Percentiles rank a stretch among this genome's conserved stretches.
Evolutionary conservation across 2,113 vertebrate genomes (phyloP).

Genomic region (Arvicanthis niloticus): DNA sequence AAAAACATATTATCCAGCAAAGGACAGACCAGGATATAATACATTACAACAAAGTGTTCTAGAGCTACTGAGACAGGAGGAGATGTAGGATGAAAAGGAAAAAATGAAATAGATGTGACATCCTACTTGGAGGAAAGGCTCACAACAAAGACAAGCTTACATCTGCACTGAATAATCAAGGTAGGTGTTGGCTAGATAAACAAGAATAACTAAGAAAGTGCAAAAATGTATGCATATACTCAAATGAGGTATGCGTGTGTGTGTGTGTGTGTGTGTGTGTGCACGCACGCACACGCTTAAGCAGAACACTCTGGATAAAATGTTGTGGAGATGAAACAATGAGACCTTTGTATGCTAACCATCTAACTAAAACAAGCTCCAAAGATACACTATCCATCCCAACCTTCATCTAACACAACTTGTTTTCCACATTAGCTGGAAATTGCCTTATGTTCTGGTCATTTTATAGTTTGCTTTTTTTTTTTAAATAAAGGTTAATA

Average conservation of each 20-base stretch:
- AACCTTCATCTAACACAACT: slow-evolving; percentile 10
- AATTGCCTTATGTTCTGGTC: slow-evolving; percentile 42
- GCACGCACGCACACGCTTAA: neutral
- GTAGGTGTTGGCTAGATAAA: neutral
- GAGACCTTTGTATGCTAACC: slow-evolving; percentile 11
- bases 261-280: neutral
- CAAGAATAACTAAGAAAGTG: neutral
- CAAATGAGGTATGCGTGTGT: too few relatives aligned
- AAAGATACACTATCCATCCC: neutral
- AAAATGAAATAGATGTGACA: neutral
- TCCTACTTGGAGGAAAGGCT: neutral
- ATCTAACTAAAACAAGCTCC: slow-evolving; percentile 47
- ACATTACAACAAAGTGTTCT: neutral
- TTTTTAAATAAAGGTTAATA: neutral
- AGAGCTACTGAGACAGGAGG: neutral
- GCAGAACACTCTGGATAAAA: neutral
- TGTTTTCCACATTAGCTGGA: neutral
- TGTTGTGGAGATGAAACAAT: neutral
- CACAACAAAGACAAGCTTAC: neutral
- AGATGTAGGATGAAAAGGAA: neutral
- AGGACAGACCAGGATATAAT: neutral
- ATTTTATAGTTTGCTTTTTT: neutral
- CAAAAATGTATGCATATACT: neutral
- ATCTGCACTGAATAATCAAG: neutral
- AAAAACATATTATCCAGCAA: neutral